These are phyloP conservation scores for Limenitis camilla DNA, from an alignment of 2,888 invertebrate genomes.

Conservation along the genomic window DNA sequence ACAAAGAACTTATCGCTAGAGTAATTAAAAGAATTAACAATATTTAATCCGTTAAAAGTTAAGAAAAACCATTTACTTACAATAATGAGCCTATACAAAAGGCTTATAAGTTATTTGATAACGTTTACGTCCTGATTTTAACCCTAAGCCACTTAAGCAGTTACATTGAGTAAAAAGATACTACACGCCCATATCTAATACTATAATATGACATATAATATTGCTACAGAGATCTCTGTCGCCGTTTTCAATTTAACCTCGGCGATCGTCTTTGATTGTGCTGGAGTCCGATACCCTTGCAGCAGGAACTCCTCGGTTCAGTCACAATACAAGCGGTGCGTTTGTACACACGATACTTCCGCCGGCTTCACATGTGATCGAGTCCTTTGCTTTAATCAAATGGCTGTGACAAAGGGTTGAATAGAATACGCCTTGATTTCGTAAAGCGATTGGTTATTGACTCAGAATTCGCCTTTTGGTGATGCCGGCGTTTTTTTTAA, in stretches of 20 bases:
- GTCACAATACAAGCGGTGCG: constrained; percentile 65
- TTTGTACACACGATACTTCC: constrained; percentile 75
- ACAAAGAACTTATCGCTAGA: too few relatives aligned
- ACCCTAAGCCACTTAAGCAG: constrained; percentile 27
- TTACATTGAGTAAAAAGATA: constrained; percentile 3
- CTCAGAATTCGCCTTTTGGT: constrained; percentile 54
- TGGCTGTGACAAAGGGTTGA: constrained; percentile 71
- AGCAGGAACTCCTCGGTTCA: constrained; percentile 26
- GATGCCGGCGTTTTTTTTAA: constrained; percentile 56
- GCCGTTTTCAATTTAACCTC: constrained; percentile 43
- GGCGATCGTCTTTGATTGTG: constrained; percentile 11
- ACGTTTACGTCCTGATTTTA: neutral
- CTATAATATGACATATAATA: constrained; percentile 17
- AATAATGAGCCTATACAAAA: neutral
- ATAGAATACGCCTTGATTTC: constrained; percentile 64
- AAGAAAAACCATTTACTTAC: too few relatives aligned
- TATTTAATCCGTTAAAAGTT: too few relatives aligned
- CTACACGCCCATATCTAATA: constrained; percentile 15
- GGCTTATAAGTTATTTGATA: neutral
- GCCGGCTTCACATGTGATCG: constrained; percentile 65
- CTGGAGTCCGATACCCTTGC: constrained; percentile 8
- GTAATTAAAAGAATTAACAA: too few relatives aligned
- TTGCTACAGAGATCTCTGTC: constrained; percentile 42
- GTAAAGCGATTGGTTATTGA: constrained; percentile 65
- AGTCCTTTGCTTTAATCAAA: constrained; percentile 71